phyloP scores from a whole-genome alignment of 1,140 invertebrate species.

The Laupala kohalensis region DNA sequence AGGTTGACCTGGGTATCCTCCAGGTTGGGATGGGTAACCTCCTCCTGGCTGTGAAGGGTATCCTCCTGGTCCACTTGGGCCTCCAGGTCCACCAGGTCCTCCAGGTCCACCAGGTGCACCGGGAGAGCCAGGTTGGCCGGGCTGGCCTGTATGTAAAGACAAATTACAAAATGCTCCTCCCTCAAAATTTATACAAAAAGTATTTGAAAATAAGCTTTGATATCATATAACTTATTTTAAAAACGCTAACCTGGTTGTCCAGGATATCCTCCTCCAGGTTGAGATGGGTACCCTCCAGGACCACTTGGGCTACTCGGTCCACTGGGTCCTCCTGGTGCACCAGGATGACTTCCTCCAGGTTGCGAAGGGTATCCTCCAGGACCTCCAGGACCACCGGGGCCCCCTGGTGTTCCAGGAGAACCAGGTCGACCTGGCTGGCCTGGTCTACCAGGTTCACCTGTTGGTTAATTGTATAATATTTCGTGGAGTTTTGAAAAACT shows the following conservation, averaged over 20 bases:
- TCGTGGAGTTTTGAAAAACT: too few species aligned
- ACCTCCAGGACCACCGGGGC: constrained; percentile 8
- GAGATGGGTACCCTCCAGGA: constrained; percentile 12
- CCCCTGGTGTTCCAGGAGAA: constrained; percentile 11
- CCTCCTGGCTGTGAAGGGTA: too few species aligned
- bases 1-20: not conserved
- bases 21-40: not conserved
- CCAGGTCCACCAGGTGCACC: constrained; percentile 3
- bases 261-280: constrained; percentile 1
- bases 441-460: constrained; percentile 12
- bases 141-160: not conserved
- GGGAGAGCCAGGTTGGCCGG: constrained; percentile 3
- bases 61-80: constrained; percentile 19
- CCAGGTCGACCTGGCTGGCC: constrained; percentile 13
- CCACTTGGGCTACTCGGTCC: constrained; percentile 21
- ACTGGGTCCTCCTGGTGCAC: constrained; percentile 19
- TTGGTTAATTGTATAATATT: too few species aligned
- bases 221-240: not conserved
- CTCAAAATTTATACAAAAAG: not conserved
- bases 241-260: not conserved
- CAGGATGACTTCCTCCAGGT: constrained; percentile 3
- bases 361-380: too few species aligned
- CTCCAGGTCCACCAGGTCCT: constrained; percentile 14
- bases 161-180: not conserved
- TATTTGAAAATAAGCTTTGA: not conserved